Evolutionary conservation across 1,140 invertebrate genomes (phyloP), one percentile per base, ranked within the genome.

Genomic region (Lineus longissimus): DNA sequence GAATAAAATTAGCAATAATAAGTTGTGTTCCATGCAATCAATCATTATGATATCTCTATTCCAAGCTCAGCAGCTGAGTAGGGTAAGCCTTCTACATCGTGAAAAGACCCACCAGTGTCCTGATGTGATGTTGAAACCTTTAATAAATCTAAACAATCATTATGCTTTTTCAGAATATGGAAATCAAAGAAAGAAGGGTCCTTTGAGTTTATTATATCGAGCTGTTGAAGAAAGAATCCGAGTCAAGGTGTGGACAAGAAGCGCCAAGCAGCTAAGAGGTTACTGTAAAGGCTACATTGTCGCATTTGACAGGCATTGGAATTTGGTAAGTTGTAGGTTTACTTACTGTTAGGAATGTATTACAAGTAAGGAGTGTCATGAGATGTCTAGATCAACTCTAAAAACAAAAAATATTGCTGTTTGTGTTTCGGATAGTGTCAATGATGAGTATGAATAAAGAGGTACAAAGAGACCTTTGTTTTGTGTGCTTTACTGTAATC

Each of bases 281-380:
- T 86, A 87, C 63, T 87, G 92, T 64, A 87, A 87, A 60, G 95
- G 91, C 2, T 90, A 86, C 70, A 80, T 97, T 29, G 85, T 89
- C 19, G 91, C 91, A 7, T 98, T 95, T 80, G 95, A 98, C 81
- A 95, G 94, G 78, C 92, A 95, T 76, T 95, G 92, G 89, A 98
- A 98, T 83, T 79, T 98, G 62, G 80, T 82, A 72, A 68, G 66
- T 59, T 33, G 19, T 25, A 57, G 36, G n/a, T 0, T 19, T 40
- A 13, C 30, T 23, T 2, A 11, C 29, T 7, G 15, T 22, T 15
- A 33, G n/a, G n/a, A n/a, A n/a, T n/a, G n/a, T n/a, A n/a, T n/a
- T n/a, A n/a, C n/a, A n/a, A n/a, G n/a, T 2, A 1, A n/a, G 11
- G 29, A 27, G n/a, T 30, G 7, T 31, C 13, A 15, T 58, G 7